Conservation (phyloP, 2,888 invertebrate genomes). For the Danaus chrysippus region DNA sequence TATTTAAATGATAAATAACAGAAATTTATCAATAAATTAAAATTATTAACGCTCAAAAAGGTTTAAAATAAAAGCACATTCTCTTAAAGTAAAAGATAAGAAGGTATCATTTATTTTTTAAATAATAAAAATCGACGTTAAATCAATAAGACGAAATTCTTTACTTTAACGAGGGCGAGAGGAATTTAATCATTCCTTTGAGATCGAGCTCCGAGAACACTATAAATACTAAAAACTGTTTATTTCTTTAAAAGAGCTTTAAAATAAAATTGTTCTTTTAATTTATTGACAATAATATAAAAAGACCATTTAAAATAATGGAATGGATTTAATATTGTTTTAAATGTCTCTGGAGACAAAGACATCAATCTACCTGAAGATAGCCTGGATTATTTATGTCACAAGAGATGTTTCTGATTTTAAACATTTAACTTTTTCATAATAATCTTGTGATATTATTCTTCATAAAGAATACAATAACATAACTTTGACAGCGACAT, state of each 20-base stretch:
- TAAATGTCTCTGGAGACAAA: too few species aligned
- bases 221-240: slow-evolving; percentile 22
- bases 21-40: too few species aligned
- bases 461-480: too few species aligned
- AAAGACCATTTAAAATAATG: not conserved
- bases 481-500: too few species aligned
- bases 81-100: not conserved
- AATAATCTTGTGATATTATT: too few species aligned
- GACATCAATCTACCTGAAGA: too few species aligned
- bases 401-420: too few species aligned
- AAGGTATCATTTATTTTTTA: not conserved
- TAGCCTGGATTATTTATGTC: too few species aligned
- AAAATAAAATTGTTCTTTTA: slow-evolving; percentile 1
- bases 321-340: not conserved
- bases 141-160: slow-evolving; percentile 27
- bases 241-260: not conserved
- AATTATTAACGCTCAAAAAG: too few species aligned
- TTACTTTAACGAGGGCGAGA: slow-evolving; percentile 18
- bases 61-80: too few species aligned
- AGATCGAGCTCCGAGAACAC: slow-evolving; percentile 20
- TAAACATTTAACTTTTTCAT: too few species aligned
- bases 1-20: too few species aligned
- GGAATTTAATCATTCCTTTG: slow-evolving; percentile 33
- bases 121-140: not conserved
- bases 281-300: not conserved